Evolutionary conservation across 2,797 vertebrate species (phyloP).

Genomic region (Acanthurus leucopareius): DNA sequence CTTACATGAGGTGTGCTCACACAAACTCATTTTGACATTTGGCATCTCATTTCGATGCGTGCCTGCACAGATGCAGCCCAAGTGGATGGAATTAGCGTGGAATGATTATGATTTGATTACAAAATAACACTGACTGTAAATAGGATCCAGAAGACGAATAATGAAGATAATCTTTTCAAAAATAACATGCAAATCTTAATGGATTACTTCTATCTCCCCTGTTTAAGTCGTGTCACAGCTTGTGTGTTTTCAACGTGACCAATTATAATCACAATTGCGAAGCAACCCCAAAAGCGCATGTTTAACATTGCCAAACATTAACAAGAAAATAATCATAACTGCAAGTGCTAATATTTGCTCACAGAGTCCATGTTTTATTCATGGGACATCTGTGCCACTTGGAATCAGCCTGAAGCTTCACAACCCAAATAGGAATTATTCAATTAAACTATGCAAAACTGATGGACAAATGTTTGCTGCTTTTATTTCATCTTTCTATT

Average conservation of each 20-base stretch:
- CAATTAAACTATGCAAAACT: constrained; percentile 73
- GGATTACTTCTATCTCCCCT: constrained; percentile 40
- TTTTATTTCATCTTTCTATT: constrained; percentile 58
- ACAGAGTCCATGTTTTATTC: constrained; percentile 78
- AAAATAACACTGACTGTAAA: constrained; percentile 27
- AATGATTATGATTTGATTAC: constrained; percentile 52
- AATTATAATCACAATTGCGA: constrained; percentile 64
- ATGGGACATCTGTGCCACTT: constrained; percentile 77
- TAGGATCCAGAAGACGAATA: constrained; percentile 33
- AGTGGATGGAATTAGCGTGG: constrained; percentile 34
- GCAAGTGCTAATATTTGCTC: constrained; percentile 72
- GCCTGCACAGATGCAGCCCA: constrained; percentile 24
- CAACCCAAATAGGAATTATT: constrained; percentile 70
- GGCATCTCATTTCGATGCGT: constrained; percentile 30
- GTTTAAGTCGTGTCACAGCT: constrained; percentile 51
- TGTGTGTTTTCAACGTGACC: constrained; percentile 55
- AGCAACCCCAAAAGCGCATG: constrained; percentile 53
- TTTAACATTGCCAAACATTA: constrained; percentile 67
- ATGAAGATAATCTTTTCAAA: constrained; percentile 48
- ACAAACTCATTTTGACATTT: constrained; percentile 19
- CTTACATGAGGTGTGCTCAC: constrained; percentile 8
- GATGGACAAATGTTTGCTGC: constrained; percentile 68
- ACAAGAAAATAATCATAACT: constrained; percentile 72
- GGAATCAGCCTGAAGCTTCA: constrained; percentile 65
- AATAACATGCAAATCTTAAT: constrained; percentile 60